Conservation (phyloP, 2,113 vertebrate species). For the Eidolon helvum region DNA sequence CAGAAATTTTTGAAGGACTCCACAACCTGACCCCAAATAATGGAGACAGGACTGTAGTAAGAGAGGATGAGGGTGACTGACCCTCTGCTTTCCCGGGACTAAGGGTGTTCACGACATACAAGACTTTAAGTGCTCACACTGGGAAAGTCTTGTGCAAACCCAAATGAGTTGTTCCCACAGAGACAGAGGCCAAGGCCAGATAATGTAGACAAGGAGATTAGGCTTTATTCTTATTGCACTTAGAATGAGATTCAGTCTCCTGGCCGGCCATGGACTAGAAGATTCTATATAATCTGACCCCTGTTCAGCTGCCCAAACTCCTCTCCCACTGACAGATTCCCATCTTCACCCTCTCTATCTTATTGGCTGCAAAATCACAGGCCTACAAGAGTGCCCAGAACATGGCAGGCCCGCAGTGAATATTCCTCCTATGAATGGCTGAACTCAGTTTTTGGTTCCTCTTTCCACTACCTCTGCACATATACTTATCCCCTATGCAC, state of each 20-base stretch:
- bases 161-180: not conserved
- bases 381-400: accelerated
- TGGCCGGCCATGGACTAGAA: not conserved
- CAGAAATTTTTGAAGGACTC: not conserved
- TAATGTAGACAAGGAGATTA: not conserved
- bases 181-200: conserved; percentile 3
- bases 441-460: not conserved
- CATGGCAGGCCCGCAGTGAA: not conserved
- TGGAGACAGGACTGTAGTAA: not conserved
- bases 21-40: not conserved
- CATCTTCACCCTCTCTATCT: not conserved
- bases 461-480: accelerated
- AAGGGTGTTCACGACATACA: not conserved
- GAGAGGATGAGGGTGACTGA: not conserved
- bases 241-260: not conserved
- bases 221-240: not conserved
- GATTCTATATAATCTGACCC: not conserved
- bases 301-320: not conserved
- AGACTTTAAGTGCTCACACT: not conserved
- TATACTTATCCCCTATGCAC: accelerated
- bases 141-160: not conserved
- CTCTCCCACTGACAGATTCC: not conserved
- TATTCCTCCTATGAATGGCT: accelerated
- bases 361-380: not conserved
- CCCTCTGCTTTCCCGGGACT: not conserved